These are phyloP conservation scores for Porites lobata DNA, from an alignment of 92 coral and sea anemone genomes.

Conservation along the genomic window DNA sequence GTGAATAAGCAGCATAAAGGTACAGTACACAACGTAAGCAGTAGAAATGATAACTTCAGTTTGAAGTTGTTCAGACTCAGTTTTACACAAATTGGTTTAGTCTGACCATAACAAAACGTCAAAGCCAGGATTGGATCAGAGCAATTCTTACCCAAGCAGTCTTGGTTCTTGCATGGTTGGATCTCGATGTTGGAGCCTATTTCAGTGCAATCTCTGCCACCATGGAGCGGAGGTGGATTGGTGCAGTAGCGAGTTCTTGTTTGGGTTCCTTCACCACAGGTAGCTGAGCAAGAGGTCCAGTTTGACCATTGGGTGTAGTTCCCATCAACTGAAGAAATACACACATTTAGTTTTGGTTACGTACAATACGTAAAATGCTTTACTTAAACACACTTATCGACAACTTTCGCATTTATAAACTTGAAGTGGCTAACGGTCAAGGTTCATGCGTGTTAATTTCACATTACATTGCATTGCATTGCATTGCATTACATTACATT, in stretches of 20 bases:
- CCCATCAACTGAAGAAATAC: slow-evolving; percentile 74
- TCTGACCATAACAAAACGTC: not conserved
- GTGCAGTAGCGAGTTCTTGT: slow-evolving; percentile 86
- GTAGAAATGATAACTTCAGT: too few species aligned
- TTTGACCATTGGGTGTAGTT: slow-evolving; percentile 93
- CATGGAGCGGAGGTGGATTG: slow-evolving; percentile 89
- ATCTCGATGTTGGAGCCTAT: slow-evolving; percentile 84
- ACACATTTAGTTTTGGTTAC: not conserved
- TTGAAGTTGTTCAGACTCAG: too few species aligned
- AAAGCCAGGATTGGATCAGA: not conserved
- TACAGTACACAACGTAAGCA: too few species aligned
- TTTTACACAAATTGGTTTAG: not conserved
- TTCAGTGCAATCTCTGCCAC: slow-evolving; percentile 87
- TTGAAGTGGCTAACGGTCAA: too few species aligned
- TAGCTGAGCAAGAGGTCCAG: slow-evolving; percentile 93
- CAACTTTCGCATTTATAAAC: too few species aligned
- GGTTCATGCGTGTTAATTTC: too few species aligned
- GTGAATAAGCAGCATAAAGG: too few species aligned
- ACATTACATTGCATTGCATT: too few species aligned
- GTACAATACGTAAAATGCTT: too few species aligned
- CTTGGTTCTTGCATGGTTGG: slow-evolving; percentile 77
- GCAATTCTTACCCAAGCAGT: slow-evolving; percentile 83
- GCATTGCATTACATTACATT: too few species aligned
- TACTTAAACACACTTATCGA: too few species aligned
- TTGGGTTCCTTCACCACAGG: slow-evolving; percentile 97